phyloP scores from a whole-genome alignment of 1,140 invertebrate genomes.

The Bombus pyrosoma region DNA sequence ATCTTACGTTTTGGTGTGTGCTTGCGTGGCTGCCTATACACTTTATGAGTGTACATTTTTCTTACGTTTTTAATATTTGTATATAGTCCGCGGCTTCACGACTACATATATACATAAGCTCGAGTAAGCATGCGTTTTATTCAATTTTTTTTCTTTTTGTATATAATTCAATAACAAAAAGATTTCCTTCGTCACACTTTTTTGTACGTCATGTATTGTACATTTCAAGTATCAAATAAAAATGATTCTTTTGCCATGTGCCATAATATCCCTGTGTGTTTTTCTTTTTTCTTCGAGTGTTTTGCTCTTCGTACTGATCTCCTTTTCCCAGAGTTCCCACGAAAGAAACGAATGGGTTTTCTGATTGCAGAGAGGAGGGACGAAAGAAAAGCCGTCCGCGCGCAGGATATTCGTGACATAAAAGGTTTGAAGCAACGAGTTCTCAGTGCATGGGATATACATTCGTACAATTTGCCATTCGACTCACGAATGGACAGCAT shows the following conservation, averaged over 20 bases:
- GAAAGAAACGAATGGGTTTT: conserved; percentile 52
- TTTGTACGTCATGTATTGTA: conserved; percentile 51
- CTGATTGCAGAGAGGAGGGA: conserved; percentile 75
- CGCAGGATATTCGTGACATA: conserved; percentile 80
- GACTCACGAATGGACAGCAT: conserved; percentile 23
- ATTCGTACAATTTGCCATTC: conserved; percentile 36
- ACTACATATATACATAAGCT: conserved; percentile 9
- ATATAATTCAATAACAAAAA: conserved; percentile 30
- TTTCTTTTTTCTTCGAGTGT: conserved; percentile 43
- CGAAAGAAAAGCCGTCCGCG: conserved; percentile 73
- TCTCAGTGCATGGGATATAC: conserved; percentile 65
- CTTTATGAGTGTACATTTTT: conserved; percentile 15
- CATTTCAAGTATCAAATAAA: conserved; percentile 65
- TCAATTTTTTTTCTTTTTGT: conserved; percentile 9
- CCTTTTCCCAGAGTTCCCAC: conserved; percentile 33
- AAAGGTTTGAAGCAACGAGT: conserved; percentile 78
- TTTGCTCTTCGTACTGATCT: neutral
- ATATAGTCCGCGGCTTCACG: conserved; percentile 43
- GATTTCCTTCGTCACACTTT: neutral
- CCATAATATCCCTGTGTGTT: conserved; percentile 47
- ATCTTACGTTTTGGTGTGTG: conserved; percentile 48
- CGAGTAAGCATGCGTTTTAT: conserved; percentile 60
- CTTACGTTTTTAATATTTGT: conserved; percentile 40
- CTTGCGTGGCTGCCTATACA: conserved; percentile 72
- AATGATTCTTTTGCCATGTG: conserved; percentile 53